Evolutionary conservation across 2,797 vertebrate genomes (phyloP).

Genomic region (Micrastur ruficollis): DNA sequence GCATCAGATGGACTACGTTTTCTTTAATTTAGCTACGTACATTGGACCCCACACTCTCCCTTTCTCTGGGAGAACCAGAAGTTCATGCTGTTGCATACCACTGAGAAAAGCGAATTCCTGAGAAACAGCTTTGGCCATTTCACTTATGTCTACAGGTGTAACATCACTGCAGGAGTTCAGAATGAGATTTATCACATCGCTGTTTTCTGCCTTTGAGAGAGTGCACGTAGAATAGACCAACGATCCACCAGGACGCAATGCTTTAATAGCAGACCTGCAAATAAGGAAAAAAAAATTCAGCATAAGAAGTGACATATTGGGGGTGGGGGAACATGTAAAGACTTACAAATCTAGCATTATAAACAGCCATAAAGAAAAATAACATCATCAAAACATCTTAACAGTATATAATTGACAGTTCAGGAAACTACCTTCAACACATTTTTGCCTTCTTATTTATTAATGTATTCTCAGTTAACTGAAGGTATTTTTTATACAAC

Average conservation of each 20-base stretch:
- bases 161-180: constrained; percentile 78
- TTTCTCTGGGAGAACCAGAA: constrained; percentile 86
- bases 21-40: constrained; percentile 88
- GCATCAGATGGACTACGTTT: neutral
- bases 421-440: neutral
- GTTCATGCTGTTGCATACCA: constrained; percentile 73
- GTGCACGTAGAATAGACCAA: constrained; percentile 96
- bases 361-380: neutral
- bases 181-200: constrained; percentile 79
- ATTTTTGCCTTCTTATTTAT: neutral
- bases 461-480: neutral
- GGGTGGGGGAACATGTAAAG: neutral
- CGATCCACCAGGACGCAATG: constrained; percentile 86
- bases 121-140: constrained; percentile 75
- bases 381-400: neutral
- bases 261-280: constrained; percentile 86
- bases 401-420: neutral
- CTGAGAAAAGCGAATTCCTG: constrained; percentile 81
- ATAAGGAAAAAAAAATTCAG: neutral
- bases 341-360: neutral
- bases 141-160: constrained; percentile 79
- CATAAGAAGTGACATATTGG: neutral
- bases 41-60: constrained; percentile 92
- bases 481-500: neutral
- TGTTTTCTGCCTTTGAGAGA: constrained; percentile 89